Conservation (phyloP, 2,797 vertebrate genomes). For the Glyptemys insculpta region DNA sequence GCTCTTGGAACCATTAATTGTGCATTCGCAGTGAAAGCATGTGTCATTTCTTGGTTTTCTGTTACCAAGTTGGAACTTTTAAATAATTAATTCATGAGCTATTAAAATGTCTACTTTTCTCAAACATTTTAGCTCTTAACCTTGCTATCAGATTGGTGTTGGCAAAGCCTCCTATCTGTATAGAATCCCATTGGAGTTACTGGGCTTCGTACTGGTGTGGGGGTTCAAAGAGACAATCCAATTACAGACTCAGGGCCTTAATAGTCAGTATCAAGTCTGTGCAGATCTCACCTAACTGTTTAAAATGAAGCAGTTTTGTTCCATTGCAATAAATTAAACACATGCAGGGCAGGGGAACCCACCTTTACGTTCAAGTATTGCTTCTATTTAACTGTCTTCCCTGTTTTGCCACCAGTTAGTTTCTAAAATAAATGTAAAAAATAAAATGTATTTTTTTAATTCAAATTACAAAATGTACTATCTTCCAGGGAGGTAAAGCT, state of each 20-base stretch:
- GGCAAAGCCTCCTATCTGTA: fast-evolving
- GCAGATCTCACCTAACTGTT: background rate
- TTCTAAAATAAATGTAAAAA: conserved; percentile 16
- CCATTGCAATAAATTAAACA: conserved; percentile 36
- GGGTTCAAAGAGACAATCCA: background rate
- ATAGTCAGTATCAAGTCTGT: fast-evolving
- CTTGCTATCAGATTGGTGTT: background rate
- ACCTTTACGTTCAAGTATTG: conserved; percentile 32
- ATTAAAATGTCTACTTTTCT: background rate
- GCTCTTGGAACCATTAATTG: background rate
- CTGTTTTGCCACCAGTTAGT: background rate
- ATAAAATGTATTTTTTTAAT: background rate
- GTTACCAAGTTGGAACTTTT: background rate
- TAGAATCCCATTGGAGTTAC: fast-evolving
- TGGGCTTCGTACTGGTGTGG: fast-evolving
- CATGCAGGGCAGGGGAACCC: background rate
- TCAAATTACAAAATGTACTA: background rate
- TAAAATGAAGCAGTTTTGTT: conserved; percentile 41
- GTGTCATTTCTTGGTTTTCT: background rate
- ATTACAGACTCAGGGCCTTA: background rate
- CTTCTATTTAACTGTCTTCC: conserved; percentile 1
- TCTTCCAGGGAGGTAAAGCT: background rate
- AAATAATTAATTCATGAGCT: background rate
- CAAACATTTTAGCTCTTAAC: fast-evolving
- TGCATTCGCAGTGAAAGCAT: background rate